A percentile compares a stretch with the other conserved stretches of the same genome.
These are phyloP conservation scores for Encarsia formosa DNA, from an alignment of 2,888 invertebrate genomes.

Conservation along the genomic window DNA sequence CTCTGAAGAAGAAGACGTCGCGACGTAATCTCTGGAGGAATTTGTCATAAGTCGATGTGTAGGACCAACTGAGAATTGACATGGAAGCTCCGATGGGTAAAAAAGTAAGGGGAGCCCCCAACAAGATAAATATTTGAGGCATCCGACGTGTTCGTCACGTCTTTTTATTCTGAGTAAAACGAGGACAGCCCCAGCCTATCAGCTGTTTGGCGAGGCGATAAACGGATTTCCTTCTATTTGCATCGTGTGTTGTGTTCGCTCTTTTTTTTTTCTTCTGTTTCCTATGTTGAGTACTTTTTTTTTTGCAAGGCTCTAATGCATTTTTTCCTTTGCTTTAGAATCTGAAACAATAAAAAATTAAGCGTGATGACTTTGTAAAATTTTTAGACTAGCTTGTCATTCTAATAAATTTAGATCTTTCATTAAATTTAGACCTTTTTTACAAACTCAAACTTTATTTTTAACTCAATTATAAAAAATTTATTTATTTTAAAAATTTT, in stretches of 20 bases:
- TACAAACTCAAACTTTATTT: too few relatives aligned
- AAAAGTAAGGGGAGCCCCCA: not conserved
- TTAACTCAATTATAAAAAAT: too few relatives aligned
- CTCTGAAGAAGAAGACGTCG: constrained; percentile 16
- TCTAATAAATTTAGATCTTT: too few relatives aligned
- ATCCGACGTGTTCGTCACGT: constrained; percentile 32
- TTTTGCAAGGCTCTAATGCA: too few relatives aligned
- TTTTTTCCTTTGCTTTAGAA: too few relatives aligned
- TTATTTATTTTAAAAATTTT: too few relatives aligned
- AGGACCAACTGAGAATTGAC: constrained; percentile 45
- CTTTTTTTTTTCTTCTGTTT: not conserved
- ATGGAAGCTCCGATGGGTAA: constrained; percentile 23
- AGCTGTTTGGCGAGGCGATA: constrained; percentile 44
- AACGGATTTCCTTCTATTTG: constrained; percentile 47
- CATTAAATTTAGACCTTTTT: too few relatives aligned
- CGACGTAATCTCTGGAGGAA: constrained; percentile 35
- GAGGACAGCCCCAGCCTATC: constrained; percentile 38
- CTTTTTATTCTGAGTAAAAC: constrained; percentile 27
- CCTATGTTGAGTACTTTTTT: not conserved
- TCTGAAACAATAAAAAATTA: too few relatives aligned
- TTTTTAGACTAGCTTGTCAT: too few relatives aligned
- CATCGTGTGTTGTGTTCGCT: constrained; percentile 23
- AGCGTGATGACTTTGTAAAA: too few relatives aligned
- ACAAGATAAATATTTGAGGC: constrained; percentile 51
- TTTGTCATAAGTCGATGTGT: constrained; percentile 51